Conservation (phyloP, 35 echinoderm and acorn worm species). For the Heliocidaris tuberculata region DNA sequence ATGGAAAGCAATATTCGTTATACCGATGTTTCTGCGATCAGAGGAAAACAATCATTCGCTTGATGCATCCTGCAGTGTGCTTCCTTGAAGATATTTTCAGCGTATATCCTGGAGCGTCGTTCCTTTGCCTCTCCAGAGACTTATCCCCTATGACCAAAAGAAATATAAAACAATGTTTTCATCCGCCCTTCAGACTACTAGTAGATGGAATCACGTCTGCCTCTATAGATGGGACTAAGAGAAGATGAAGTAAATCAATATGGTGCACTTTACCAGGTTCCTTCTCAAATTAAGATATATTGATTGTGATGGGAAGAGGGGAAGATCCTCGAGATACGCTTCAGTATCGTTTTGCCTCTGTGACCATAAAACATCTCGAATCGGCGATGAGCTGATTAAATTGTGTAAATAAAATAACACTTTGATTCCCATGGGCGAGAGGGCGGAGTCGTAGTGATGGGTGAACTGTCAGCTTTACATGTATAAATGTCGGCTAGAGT, state of each 20-base stretch:
- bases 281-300: not conserved
- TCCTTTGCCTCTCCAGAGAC: not conserved
- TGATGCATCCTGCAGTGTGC: not conserved
- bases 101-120: not conserved
- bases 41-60: not conserved
- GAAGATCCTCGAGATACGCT: not conserved
- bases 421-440: not conserved
- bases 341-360: not conserved
- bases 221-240: not conserved
- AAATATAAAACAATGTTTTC: not conserved
- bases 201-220: not conserved
- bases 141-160: not conserved
- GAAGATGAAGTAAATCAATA: not conserved
- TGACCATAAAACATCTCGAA: not conserved
- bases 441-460: not conserved
- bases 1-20: not conserved
- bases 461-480: not conserved
- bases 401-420: constrained; percentile 13
- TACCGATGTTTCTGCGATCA: not conserved
- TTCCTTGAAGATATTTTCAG: not conserved
- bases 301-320: not conserved
- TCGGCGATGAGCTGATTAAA: constrained; percentile 2
- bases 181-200: not conserved
- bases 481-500: not conserved
- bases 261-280: not conserved